phyloP scores from a whole-genome alignment of 2,113 vertebrate species.

The Felis chaus region DNA sequence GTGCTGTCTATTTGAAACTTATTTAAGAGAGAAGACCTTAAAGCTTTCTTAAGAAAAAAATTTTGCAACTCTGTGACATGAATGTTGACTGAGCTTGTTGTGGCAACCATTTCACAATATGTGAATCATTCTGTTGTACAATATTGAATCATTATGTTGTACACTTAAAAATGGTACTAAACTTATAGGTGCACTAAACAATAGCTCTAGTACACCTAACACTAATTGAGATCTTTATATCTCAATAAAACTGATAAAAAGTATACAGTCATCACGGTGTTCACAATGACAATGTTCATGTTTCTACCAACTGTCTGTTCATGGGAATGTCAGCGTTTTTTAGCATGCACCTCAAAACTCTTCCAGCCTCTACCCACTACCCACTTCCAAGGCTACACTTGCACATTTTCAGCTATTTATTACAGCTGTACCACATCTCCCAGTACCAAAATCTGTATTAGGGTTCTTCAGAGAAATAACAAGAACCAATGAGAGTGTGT shows the following conservation, averaged over 20 bases:
- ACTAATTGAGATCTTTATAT: background rate
- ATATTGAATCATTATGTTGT: background rate
- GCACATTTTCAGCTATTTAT: background rate
- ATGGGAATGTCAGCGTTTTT: background rate
- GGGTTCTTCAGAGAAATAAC: background rate
- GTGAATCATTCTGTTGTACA: background rate
- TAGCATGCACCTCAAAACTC: background rate
- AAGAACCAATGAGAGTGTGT: background rate
- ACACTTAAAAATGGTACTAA: background rate
- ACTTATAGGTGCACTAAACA: background rate
- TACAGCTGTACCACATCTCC: background rate
- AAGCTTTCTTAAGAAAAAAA: background rate
- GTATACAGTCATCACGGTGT: background rate
- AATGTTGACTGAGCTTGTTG: background rate
- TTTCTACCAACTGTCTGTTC: background rate
- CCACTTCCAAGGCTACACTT: background rate
- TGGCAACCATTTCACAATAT: background rate
- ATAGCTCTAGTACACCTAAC: background rate
- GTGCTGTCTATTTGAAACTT: background rate
- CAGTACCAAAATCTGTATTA: background rate
- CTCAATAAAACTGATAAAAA: background rate
- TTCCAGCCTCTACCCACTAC: background rate
- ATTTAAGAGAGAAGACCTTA: background rate
- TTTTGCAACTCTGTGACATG: background rate
- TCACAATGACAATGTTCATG: background rate